These are phyloP conservation scores for Melanostoma scalare DNA, from an alignment of 2,888 invertebrate species.

Conservation along the genomic window DNA sequence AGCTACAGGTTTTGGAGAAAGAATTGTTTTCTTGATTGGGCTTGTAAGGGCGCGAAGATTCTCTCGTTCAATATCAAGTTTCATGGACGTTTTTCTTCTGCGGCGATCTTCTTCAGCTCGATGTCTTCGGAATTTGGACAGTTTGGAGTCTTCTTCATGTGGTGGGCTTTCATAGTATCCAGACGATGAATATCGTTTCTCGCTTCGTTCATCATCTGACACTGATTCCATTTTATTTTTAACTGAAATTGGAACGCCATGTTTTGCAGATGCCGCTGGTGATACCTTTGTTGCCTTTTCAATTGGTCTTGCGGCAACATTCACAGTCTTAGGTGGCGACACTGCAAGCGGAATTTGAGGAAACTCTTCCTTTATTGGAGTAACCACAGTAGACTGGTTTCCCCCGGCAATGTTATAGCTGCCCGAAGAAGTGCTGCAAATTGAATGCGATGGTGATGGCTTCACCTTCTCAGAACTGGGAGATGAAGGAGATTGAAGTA, in stretches of 20 bases:
- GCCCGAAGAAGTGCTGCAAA: slow-evolving; percentile 84
- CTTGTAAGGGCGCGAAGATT: slow-evolving; percentile 84
- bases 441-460: slow-evolving; percentile 83
- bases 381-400: slow-evolving; percentile 74
- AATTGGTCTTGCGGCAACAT: slow-evolving; percentile 25
- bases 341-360: slow-evolving; percentile 52
- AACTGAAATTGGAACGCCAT: slow-evolving; percentile 23
- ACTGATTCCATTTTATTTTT: slow-evolving; percentile 84
- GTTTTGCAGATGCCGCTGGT: slow-evolving; percentile 20
- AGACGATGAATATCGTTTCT: slow-evolving; percentile 87
- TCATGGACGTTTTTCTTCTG: slow-evolving; percentile 89
- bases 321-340: slow-evolving; percentile 47
- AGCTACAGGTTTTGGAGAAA: slow-evolving; percentile 44
- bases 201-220: slow-evolving; percentile 88
- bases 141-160: slow-evolving; percentile 84
- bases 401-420: slow-evolving; percentile 83
- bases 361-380: slow-evolving; percentile 61
- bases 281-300: background rate
- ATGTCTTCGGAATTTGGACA: slow-evolving; percentile 77
- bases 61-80: slow-evolving; percentile 87
- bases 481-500: slow-evolving; percentile 67
- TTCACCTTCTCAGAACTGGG: slow-evolving; percentile 74
- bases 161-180: slow-evolving; percentile 90
- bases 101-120: slow-evolving; percentile 89
- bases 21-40: slow-evolving; percentile 78